Evolutionary conservation across 2,888 invertebrate genomes (phyloP), one percentile per base, ranked within the genome.

Genomic region (Atethmia centrago): DNA sequence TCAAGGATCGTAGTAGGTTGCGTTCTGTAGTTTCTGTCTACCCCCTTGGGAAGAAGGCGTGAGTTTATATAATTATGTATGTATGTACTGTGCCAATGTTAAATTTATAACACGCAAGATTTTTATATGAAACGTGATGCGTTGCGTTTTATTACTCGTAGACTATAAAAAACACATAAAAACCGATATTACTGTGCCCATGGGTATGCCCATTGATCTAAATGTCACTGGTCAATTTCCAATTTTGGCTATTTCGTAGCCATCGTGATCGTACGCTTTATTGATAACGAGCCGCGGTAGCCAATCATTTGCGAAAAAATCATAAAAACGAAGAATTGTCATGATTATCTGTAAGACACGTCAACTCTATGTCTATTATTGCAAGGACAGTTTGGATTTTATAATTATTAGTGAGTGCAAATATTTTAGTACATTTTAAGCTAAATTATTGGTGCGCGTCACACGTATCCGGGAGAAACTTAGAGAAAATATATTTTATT

Each of bases 81-180:
- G 3, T 21, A n/a, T n/a, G 12, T 53, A 77, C 45, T 73, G 45
- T 19, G n/a, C 25, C 42, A 68, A 73, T 63, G 55, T 61, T 59
- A 47, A 76, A 83, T 88, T 88, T 89, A 90, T 86, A 71, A 75
- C 83, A 65, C 72, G 68, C 83, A 64, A 78, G 86, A 90, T 90
- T 89, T 92, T 91, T 88, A 90, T 90, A 86, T 66, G 80, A 79
- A 85, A 89, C 86, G 90, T 88, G 87, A 87, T 83, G 89, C 84
- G 88, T 88, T 89, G 84, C 88, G 77, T 91, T 93, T 93, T 94
- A 93, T 92, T 90, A 85, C 90, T 88, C 84, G 84, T 75, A 19
- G 84, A 85, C 89, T 88, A 89, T 92, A 94, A 93, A 94, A 92
- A 74, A 67, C 81, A 72, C 89, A 90, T 93, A 92, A 94, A 63